phyloP scores from a whole-genome alignment of 1,140 invertebrate species.

The Bilobella aurantiaca region DNA sequence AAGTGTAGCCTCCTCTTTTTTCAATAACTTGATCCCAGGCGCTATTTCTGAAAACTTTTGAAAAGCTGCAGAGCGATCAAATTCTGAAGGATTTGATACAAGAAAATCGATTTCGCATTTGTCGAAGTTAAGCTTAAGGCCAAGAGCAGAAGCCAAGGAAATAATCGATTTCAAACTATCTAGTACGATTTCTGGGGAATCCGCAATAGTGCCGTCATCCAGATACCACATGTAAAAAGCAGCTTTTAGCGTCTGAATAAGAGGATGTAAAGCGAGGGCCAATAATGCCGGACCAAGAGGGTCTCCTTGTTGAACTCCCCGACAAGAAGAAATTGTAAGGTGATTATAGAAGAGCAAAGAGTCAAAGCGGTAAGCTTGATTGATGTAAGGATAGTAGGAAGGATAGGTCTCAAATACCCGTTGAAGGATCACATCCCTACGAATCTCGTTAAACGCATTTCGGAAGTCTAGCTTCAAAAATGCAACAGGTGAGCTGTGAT shows the following conservation, averaged over 20 bases:
- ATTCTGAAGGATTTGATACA: background rate
- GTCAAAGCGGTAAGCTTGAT: background rate
- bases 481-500: background rate
- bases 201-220: constrained; percentile 6
- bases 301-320: constrained; percentile 39
- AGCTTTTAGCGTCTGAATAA: constrained; percentile 16
- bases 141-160: background rate
- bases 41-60: background rate
- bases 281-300: constrained; percentile 37
- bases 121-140: background rate
- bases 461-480: constrained; percentile 10
- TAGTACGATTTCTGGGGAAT: background rate
- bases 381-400: background rate
- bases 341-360: background rate
- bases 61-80: background rate
- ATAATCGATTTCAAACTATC: background rate
- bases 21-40: background rate
- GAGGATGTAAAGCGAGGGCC: constrained; percentile 36
- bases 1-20: background rate
- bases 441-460: constrained; percentile 8
- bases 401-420: background rate
- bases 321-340: background rate
- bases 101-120: constrained; percentile 9
- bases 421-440: background rate
- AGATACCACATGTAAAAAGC: constrained; percentile 12